These are phyloP conservation scores for Calonectris borealis DNA, from an alignment of 2,113 vertebrate genomes.

Conservation along the genomic window DNA sequence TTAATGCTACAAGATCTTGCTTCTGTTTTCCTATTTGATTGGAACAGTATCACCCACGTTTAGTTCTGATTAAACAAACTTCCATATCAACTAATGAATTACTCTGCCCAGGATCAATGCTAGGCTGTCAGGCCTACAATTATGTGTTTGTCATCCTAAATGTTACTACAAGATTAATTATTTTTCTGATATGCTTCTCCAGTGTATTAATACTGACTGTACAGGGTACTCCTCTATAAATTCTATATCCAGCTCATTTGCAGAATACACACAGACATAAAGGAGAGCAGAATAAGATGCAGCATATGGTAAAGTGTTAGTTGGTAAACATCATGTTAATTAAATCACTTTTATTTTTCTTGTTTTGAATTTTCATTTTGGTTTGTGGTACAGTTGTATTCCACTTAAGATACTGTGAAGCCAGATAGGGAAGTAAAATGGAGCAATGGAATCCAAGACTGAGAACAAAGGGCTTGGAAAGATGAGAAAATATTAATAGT, in stretches of 20 bases:
- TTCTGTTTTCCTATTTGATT: neutral
- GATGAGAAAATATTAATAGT: neutral
- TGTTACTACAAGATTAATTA: neutral
- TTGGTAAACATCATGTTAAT: neutral
- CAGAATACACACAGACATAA: neutral
- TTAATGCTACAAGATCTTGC: neutral
- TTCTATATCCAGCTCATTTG: neutral
- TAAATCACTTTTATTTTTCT: neutral
- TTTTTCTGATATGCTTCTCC: neutral
- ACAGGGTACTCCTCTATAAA: neutral
- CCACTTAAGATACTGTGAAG: neutral
- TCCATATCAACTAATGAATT: neutral
- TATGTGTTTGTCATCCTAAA: neutral
- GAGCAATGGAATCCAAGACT: neutral
- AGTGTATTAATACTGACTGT: neutral
- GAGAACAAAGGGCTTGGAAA: neutral
- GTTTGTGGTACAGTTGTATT: neutral
- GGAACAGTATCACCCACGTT: neutral
- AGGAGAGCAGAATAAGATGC: neutral
- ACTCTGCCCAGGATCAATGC: neutral
- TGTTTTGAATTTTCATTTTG: neutral
- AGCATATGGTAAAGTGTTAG: neutral
- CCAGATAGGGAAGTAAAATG: neutral
- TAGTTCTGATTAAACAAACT: neutral
- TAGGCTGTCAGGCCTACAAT: neutral